Conservation (phyloP, 2,888 invertebrate species). For the Dusona sp. region DNA sequence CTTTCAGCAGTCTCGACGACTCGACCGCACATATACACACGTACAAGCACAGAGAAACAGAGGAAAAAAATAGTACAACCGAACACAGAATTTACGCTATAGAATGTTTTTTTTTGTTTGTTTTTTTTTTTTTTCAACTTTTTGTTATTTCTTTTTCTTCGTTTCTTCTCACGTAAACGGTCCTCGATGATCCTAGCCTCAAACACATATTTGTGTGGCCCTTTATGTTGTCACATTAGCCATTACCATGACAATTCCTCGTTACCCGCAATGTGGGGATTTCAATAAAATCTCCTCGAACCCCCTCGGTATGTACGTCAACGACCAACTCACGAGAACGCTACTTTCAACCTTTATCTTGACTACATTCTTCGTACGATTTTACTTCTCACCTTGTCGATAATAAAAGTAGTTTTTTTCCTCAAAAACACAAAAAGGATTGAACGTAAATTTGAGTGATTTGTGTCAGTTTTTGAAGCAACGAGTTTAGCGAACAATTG, state of each 20-base stretch:
- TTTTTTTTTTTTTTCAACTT: not conserved
- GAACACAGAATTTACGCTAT: conserved; percentile 13
- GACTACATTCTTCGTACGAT: not conserved
- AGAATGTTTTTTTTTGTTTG: not conserved
- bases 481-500: too few species aligned
- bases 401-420: not conserved
- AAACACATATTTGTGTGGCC: not conserved
- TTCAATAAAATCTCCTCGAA: not conserved
- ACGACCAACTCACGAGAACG: not conserved
- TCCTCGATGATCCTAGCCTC: not conserved
- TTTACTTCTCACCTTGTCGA: not conserved
- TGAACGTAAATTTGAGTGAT: too few species aligned
- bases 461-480: too few species aligned
- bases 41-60: not conserved
- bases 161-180: not conserved
- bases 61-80: conserved; percentile 10
- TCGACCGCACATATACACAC: conserved; percentile 10
- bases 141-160: not conserved
- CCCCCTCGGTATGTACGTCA: not conserved
- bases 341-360: not conserved
- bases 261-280: not conserved
- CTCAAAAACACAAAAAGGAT: too few species aligned
- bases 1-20: conserved; percentile 26
- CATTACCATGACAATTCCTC: conserved; percentile 9
- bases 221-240: conserved; percentile 4